Evolutionary conservation across 2,113 vertebrate genomes (phyloP), one percentile per base, ranked within the genome.

Genomic region (Astatoreochromis straeleni): DNA sequence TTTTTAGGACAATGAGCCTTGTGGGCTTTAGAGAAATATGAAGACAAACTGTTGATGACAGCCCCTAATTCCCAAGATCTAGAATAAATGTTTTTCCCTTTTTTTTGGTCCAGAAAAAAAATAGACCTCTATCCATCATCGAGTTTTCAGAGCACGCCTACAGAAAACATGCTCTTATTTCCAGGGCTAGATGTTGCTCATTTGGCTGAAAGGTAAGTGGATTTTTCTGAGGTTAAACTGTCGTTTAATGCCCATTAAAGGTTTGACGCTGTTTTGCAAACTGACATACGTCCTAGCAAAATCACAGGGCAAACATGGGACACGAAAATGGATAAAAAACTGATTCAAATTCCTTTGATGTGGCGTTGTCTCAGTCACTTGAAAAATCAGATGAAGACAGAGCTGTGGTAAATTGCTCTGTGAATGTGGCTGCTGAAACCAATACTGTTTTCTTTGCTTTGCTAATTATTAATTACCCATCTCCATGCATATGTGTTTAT

Each of bases 401-500:
- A 68, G 86, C 91, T 79, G 88, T 80, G 91, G 86, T 80, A 92
- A 96, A 94, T 95, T 92, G 93, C 91, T 94, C 91, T 81, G 85
- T 81, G 85, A 91, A 89, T 95, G 88, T 81, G 93, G 80, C 90
- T 89, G 90, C 93, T 89, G 95, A 94, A 95, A 96, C 94, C 94
- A 95, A 95, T 95, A 89, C 91, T 90, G 93, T 95, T 95, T 96
- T 95, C 94, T 95, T 96, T 96, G 95, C 96, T 95, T 96, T 95
- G 93, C 95, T 96, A 96, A 96, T 95, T 95, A 95, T 95, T 96
- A 94, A 95, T 96, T 96, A 95, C 93, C 94, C 93, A 88, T 93
- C 93, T 93, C 93, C 94, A 95, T 95, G 94, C 94, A 95, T 96
- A 94, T 96, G 95, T 96, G 95, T 96, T 96, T 96, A 93, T 95